Conservation (phyloP, 2,113 vertebrate species). For the Laterallus jamaicensis region DNA sequence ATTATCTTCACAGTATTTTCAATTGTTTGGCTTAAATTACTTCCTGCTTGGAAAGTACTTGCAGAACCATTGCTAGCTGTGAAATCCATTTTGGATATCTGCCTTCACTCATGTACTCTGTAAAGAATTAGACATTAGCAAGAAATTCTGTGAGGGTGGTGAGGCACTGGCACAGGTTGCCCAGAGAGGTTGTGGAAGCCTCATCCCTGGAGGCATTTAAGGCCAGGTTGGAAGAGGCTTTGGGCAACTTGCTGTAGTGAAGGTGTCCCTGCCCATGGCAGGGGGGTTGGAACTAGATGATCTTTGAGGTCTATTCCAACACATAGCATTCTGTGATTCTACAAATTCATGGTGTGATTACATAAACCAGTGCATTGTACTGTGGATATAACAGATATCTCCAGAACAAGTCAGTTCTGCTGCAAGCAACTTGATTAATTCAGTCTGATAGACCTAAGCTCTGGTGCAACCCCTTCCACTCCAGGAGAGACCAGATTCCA, state of each 20-base stretch:
- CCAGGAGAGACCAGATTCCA: background rate
- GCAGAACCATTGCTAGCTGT: background rate
- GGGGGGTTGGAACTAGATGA: too few species aligned
- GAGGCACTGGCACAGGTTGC: too few species aligned
- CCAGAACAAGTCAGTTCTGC: background rate
- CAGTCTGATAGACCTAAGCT: background rate
- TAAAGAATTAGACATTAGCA: background rate
- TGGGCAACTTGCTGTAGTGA: too few species aligned
- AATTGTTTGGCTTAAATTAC: background rate
- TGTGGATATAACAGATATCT: background rate
- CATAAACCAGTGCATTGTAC: background rate
- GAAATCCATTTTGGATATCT: background rate
- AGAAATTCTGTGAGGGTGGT: too few species aligned
- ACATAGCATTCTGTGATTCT: too few species aligned
- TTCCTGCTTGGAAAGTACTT: background rate
- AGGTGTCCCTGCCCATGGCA: too few species aligned
- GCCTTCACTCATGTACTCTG: background rate
- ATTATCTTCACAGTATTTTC: background rate
- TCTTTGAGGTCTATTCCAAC: too few species aligned
- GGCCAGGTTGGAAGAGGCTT: too few species aligned
- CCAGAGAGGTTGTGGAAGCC: too few species aligned
- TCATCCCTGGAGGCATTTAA: too few species aligned
- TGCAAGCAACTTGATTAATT: background rate
- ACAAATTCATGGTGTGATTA: background rate
- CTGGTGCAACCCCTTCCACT: background rate